Conservation (phyloP, 2,888 invertebrate species). For the Magallana nippona region DNA sequence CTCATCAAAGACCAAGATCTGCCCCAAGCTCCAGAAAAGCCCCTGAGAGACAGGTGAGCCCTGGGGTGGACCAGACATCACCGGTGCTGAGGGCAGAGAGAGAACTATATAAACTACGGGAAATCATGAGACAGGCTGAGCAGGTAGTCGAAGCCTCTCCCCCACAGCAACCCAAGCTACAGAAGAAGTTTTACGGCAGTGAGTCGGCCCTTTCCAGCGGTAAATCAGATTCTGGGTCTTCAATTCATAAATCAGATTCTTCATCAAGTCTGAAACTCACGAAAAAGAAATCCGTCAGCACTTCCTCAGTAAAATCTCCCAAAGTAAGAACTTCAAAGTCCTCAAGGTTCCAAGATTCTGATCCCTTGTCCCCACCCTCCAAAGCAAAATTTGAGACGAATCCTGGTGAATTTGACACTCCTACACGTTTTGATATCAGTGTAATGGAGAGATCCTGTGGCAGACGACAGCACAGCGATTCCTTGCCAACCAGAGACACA, state of each 20-base stretch:
- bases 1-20: background rate
- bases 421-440: constrained; percentile 64
- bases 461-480: constrained; percentile 42
- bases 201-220: constrained; percentile 54
- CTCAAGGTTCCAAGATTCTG: background rate
- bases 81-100: constrained; percentile 72
- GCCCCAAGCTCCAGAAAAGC: background rate
- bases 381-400: constrained; percentile 44
- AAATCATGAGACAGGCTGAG: constrained; percentile 59
- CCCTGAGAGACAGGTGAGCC: background rate
- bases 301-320: constrained; percentile 19
- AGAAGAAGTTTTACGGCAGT: constrained; percentile 71
- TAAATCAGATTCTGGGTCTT: constrained; percentile 38
- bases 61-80: constrained; percentile 50
- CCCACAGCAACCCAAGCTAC: constrained; percentile 59
- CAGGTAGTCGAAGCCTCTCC: constrained; percentile 53
- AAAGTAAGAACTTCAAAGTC: constrained; percentile 51
- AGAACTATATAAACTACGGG: constrained; percentile 67
- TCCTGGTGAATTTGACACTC: constrained; percentile 58
- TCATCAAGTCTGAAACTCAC: constrained; percentile 50
- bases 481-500: constrained; percentile 9
- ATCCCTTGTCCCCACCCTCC: background rate
- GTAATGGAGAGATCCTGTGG: constrained; percentile 48
- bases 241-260: constrained; percentile 45
- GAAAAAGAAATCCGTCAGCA: constrained; percentile 53